Evolutionary conservation across 2,113 vertebrate species (phyloP).

Genomic region (Rhipidura dahli): DNA sequence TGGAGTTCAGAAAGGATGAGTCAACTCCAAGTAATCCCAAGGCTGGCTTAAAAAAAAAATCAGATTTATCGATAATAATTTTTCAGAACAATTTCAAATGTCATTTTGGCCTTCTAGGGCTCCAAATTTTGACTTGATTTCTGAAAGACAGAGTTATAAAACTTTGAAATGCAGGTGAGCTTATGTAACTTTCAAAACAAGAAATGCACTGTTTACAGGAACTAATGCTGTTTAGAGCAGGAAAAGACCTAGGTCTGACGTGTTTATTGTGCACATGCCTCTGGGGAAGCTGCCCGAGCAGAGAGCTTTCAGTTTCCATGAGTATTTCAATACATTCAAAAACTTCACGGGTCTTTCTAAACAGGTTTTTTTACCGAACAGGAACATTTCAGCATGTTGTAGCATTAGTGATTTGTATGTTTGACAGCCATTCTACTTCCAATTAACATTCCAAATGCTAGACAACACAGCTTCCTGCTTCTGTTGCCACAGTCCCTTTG

Average conservation of each 20-base stretch:
- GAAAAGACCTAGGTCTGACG: neutral
- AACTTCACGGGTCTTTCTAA: neutral
- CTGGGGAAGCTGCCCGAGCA: neutral
- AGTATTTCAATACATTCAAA: neutral
- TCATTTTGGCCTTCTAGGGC: neutral
- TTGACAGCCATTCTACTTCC: neutral
- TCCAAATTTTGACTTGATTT: neutral
- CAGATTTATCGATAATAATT: neutral
- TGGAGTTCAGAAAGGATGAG: neutral
- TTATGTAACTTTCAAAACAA: neutral
- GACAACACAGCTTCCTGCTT: neutral
- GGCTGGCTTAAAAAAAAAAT: neutral
- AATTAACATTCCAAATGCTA: neutral
- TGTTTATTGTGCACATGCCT: accelerated
- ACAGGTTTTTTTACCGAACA: neutral
- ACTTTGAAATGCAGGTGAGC: neutral
- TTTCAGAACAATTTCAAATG: neutral
- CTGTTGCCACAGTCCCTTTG: neutral
- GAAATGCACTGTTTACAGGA: neutral
- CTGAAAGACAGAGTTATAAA: neutral
- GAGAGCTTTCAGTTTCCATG: neutral
- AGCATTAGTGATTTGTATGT: neutral
- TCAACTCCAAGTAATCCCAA: neutral
- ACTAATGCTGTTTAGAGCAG: neutral
- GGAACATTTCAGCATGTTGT: neutral